Conservation (phyloP, 1,140 invertebrate species). For the Megathymus violae region DNA sequence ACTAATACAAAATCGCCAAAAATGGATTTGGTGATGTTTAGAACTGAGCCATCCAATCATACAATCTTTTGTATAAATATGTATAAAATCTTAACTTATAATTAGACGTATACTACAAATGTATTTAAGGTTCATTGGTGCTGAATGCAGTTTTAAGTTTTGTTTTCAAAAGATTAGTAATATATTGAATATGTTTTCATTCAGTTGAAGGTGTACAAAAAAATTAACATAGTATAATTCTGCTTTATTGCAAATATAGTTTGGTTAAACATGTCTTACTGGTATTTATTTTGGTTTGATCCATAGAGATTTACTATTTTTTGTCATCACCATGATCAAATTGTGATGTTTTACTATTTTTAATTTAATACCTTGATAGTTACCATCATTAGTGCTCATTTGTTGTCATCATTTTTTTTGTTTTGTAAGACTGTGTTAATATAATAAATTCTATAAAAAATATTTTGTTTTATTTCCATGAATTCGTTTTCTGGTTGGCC, state of each 20-base stretch:
- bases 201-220: constrained; percentile 16
- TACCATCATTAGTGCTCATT: constrained; percentile 75
- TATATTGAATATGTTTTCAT: constrained; percentile 26
- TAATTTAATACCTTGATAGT: constrained; percentile 60
- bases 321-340: constrained; percentile 52
- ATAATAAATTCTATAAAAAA: constrained; percentile 79
- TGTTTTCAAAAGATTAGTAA: constrained; percentile 46
- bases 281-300: constrained; percentile 20
- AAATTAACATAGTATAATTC: constrained; percentile 35
- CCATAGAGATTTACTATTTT: constrained; percentile 19
- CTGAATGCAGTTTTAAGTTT: constrained; percentile 66
- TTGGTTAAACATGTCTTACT: constrained; percentile 26
- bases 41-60: background rate
- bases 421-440: constrained; percentile 81
- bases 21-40: no score
- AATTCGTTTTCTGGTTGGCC: background rate
- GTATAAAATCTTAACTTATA: constrained; percentile 57
- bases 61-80: constrained; percentile 61
- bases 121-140: constrained; percentile 63
- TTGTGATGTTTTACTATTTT: constrained; percentile 61
- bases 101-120: constrained; percentile 35
- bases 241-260: constrained; percentile 20
- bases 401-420: constrained; percentile 70
- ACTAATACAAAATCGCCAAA: no score
- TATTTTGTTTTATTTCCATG: constrained; percentile 17